Evolutionary conservation across 2,113 vertebrate genomes (phyloP), one percentile per base, ranked within the genome.

Genomic region (Tragelaphus buxtoni): DNA sequence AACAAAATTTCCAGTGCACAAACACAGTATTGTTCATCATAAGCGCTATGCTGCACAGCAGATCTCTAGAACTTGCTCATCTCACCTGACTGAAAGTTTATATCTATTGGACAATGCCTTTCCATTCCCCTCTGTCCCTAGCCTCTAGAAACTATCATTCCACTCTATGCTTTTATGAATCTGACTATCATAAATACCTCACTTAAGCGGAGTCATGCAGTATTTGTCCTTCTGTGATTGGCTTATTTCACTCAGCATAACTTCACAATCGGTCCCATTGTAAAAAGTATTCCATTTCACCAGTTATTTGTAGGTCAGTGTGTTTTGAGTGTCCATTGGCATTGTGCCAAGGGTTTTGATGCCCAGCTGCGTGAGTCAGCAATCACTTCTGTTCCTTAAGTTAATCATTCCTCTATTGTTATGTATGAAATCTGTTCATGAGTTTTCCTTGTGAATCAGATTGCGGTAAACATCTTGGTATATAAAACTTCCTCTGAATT

Each of bases 61-160:
- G 35, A 72, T 55, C 47, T 80, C 60, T 81, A 58, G 18, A 88
- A 42, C 0, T 17, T 49, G 47, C 5, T 30, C 18, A 55, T 65
- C n/a, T 32, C 32, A 10, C 7, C 12, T n/a, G 39, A 90, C 2
- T 60, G 22, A 77, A 82, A 42, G 12, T 77, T 90, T 20, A 63
- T 35, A 30, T 1, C n/a, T 6, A 53, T 7, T 49, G 24, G 72
- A 45, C 7, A 20, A 61, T 4, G 26, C 14, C 14, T 26, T 26
- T 18, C 28, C 1, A 2, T 17, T 24, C 3, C 9, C 8, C 6
- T 28, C 3, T 28, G 2, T 10, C 16, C 1, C 2, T 4, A 77
- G 1, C 1, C 13, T 7, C 47, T 39, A 18, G 14, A 28, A 51
- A 51, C 20, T 13, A 65, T 8, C 53, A 24, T 53, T 77, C 12